A percentile compares a stretch with the other conserved stretches of the same genome.
Conservation (phyloP, 2,888 invertebrate genomes). For the Thyatira batis region DNA sequence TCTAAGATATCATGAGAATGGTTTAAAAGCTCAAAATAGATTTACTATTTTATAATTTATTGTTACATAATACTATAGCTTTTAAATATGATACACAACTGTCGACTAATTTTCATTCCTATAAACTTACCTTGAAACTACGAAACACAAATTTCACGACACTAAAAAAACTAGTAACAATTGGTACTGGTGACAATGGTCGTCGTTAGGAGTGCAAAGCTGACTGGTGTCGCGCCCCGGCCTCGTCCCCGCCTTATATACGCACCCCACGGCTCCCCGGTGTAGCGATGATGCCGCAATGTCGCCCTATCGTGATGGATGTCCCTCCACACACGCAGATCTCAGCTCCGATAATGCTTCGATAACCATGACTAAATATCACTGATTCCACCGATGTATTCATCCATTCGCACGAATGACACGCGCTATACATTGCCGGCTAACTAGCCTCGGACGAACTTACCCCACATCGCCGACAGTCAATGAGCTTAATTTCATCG, state of each 20-base stretch:
- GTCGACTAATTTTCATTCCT: neutral
- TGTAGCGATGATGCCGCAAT: constrained; percentile 63
- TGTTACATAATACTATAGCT: too few species aligned
- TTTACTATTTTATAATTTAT: too few species aligned
- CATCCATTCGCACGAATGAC: constrained; percentile 20
- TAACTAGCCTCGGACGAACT: constrained; percentile 19
- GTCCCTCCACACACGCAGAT: constrained; percentile 46
- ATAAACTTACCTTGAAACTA: constrained; percentile 58
- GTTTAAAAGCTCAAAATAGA: neutral
- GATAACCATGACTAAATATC: constrained; percentile 53
- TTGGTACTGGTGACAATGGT: constrained; percentile 49
- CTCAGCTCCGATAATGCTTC: constrained; percentile 36
- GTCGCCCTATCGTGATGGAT: constrained; percentile 61
- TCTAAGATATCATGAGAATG: neutral
- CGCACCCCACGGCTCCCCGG: constrained; percentile 58
- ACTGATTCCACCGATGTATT: constrained; percentile 23
- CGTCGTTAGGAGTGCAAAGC: constrained; percentile 49
- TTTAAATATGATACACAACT: neutral
- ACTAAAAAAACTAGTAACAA: constrained; percentile 55
- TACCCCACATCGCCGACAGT: constrained; percentile 16
- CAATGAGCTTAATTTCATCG: constrained; percentile 41
- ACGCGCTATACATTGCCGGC: constrained; percentile 30
- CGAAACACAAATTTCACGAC: constrained; percentile 58
- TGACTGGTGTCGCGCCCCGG: constrained; percentile 70
- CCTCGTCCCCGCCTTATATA: constrained; percentile 63